Evolutionary conservation across 2,113 vertebrate species (phyloP).

Genomic region (Protobothrops flavoviridis): DNA sequence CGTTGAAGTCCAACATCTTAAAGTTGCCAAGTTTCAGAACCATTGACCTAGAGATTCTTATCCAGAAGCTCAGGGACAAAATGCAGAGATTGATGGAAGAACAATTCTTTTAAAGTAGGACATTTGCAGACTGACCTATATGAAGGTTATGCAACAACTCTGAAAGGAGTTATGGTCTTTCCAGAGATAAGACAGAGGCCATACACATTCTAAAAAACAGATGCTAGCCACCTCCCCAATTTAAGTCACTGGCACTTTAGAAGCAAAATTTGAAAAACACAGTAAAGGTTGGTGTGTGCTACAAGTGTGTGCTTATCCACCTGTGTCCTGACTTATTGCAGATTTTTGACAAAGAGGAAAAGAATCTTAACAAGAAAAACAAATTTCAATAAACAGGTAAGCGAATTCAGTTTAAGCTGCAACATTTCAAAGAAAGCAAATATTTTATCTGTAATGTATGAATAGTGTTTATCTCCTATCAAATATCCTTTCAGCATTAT

Average conservation of each 20-base stretch:
- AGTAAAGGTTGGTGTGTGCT: neutral
- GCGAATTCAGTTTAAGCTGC: neutral
- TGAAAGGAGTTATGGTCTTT: neutral
- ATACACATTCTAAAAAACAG: neutral
- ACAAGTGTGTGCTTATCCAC: neutral
- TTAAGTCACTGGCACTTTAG: neutral
- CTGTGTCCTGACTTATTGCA: no score
- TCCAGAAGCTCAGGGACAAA: neutral
- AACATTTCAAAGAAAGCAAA: neutral
- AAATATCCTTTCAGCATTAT: neutral
- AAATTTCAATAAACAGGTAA: neutral
- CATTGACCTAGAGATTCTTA: neutral
- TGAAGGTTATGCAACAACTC: neutral
- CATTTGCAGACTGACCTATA: neutral
- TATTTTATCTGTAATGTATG: neutral
- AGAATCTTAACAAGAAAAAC: neutral
- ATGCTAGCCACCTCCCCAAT: neutral
- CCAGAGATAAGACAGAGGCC: neutral
- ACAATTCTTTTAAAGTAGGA: neutral
- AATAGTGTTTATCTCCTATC: neutral
- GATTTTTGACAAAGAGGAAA: neutral
- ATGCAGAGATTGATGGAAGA: neutral
- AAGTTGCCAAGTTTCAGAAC: neutral
- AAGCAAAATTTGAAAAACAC: neutral
- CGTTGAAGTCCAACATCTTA: neutral